These are phyloP conservation scores for Sitta europaea DNA, from an alignment of 2,113 vertebrate genomes.

Conservation along the genomic window DNA sequence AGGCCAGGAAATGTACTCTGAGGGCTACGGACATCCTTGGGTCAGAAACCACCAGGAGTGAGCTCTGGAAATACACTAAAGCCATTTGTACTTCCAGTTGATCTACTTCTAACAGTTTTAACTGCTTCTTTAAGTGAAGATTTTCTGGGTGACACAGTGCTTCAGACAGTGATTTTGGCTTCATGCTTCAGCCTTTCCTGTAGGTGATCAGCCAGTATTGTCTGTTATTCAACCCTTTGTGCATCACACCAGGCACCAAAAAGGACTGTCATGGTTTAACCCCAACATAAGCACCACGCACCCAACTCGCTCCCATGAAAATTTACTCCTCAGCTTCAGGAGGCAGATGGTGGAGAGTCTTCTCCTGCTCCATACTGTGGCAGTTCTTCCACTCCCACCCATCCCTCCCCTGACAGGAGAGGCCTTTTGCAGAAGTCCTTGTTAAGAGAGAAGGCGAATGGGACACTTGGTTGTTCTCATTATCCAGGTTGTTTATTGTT, in stretches of 20 bases:
- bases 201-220: neutral
- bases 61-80: neutral
- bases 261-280: neutral
- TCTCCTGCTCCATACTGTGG: neutral
- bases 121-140: neutral
- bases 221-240: neutral
- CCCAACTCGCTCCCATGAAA: neutral
- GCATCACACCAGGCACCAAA: too few relatives aligned
- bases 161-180: neutral
- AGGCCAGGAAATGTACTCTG: neutral
- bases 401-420: too few relatives aligned
- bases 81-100: neutral
- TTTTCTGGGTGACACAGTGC: neutral
- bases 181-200: neutral
- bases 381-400: too few relatives aligned
- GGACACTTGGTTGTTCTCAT: too few relatives aligned
- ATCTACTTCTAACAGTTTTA: neutral
- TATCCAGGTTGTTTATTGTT: too few relatives aligned
- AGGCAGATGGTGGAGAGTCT: neutral
- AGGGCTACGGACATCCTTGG: neutral
- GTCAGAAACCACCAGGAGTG: neutral
- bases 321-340: neutral
- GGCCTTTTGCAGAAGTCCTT: too few relatives aligned
- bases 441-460: too few relatives aligned
- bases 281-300: accelerated